Conservation (phyloP, 37 sponge, comb jelly and placozoan genomes). For the Halichondria panicea region DNA sequence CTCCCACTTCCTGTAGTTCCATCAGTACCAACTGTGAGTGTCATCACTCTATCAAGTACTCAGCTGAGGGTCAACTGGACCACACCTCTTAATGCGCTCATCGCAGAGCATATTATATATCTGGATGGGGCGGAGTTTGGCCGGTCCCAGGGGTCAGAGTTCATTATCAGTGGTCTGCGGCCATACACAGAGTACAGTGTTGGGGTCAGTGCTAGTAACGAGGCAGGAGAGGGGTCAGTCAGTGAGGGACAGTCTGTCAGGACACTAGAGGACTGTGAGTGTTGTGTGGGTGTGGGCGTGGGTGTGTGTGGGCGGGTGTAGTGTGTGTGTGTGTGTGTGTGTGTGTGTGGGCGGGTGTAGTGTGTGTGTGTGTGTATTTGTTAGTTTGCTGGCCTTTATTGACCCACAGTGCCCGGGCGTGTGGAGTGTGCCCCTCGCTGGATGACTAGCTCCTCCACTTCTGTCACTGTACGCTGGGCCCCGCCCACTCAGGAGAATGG, state of each 20-base stretch:
- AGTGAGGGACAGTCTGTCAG: background rate
- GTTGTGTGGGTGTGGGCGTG: constrained; percentile 15
- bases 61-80: background rate
- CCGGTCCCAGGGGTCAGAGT: background rate
- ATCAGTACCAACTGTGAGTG: background rate
- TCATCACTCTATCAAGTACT: background rate
- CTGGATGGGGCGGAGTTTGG: background rate
- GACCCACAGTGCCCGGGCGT: constrained; percentile 11
- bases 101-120: background rate
- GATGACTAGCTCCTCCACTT: background rate
- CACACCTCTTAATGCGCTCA: background rate
- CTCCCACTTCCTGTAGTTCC: background rate
- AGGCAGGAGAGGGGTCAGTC: background rate
- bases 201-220: background rate
- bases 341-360: constrained; percentile 6
- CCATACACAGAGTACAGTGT: constrained; percentile 12
- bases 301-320: constrained; percentile 4
- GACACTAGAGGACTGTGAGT: background rate
- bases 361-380: background rate
- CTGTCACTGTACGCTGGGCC: constrained; percentile 15
- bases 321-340: constrained; percentile 22
- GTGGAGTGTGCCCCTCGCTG: constrained; percentile 1
- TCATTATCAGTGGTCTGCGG: background rate
- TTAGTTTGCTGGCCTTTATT: background rate
- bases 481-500: constrained; percentile 8